These are phyloP conservation scores for Timema podura DNA, from an alignment of 2,888 invertebrate species.

Conservation along the genomic window DNA sequence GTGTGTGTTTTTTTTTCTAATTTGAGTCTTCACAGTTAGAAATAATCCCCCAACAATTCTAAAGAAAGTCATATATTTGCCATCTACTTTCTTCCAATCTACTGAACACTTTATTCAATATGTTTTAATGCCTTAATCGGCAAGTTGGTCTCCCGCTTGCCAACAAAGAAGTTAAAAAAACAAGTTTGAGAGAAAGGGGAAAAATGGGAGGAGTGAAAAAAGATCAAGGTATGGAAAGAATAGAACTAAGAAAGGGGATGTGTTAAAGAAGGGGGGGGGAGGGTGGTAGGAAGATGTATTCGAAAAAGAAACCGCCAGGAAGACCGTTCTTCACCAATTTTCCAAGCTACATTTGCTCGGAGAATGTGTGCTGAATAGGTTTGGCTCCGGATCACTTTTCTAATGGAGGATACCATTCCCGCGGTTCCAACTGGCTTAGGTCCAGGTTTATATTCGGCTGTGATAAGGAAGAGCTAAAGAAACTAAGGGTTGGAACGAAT, in stretches of 20 bases:
- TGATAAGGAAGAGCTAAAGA: slow-evolving; percentile 16
- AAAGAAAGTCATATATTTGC: slow-evolving; percentile 13
- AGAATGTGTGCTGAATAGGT: slow-evolving; percentile 34
- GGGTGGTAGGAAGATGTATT: slow-evolving; percentile 19
- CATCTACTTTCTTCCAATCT: slow-evolving; percentile 23
- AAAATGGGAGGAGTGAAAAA: slow-evolving; percentile 7
- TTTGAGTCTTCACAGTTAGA: too few species aligned
- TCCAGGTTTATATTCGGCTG: slow-evolving; percentile 21
- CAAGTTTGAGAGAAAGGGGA: background rate
- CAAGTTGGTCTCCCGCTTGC: slow-evolving; percentile 12
- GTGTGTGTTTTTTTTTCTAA: too few species aligned
- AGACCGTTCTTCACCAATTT: slow-evolving; percentile 49
- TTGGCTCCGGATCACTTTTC: slow-evolving; percentile 25
- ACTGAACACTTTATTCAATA: slow-evolving; percentile 24
- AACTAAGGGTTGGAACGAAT: too few species aligned
- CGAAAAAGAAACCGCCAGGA: slow-evolving; percentile 31
- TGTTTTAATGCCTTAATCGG: slow-evolving; percentile 25
- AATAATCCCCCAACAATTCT: background rate
- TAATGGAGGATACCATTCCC: slow-evolving; percentile 17
- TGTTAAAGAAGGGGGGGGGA: background rate
- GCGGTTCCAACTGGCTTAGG: slow-evolving; percentile 25
- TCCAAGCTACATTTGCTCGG: slow-evolving; percentile 49
- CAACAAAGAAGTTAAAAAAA: background rate
- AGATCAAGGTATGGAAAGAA: slow-evolving; percentile 17
- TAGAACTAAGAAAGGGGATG: background rate